Base-by-base conservation (phyloP, 1,140 invertebrate species). In the Platorchestia sp. region DNA sequence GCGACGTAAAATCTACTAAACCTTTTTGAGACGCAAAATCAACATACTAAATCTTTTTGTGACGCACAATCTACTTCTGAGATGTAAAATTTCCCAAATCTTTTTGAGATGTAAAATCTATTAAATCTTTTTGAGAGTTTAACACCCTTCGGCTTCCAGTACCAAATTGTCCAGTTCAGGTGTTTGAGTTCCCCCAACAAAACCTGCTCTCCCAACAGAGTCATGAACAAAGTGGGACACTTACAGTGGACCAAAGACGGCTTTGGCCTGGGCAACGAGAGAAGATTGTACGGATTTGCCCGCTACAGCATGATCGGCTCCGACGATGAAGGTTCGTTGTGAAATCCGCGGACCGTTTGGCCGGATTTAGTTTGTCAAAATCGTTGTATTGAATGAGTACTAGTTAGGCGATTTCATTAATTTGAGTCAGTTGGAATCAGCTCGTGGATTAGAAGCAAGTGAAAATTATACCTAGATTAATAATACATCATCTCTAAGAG, bases 221-320 rank as follows among this genome's bases (percentile, higher is more conserved):
- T 95, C 43, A 90, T 95, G 59, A 98, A 98, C 97, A 99, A 99
- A 97, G 98, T 97, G 41, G 99, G 99, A 14, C 98, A 98, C 42
- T 97, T 99, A 41, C 99, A 99, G 97, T 99, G 99, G 99, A 99
- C 99, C 45, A 98, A 99, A 97, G 99, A 99, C 97, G 99, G 99
- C 96, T 99, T 99, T 97, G 99, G 99, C 0, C 97, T 99, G 42
- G 99, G 99, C 0, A 98, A 98, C 0, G 98, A 99, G 96, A 97
- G 99, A 95, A 98, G 99, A 97, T 98, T 99, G 90, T 98, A 98
- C 95, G 98, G 98, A 51, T 99, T 98, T 97, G 98, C 98, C 96
- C 97, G 99, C 96, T 99, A 99, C 97, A 98, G 98, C 95, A 99
- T 99, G 99, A 98, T 95, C 14, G 95, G 95, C 75, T 86, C 59